Conservation (phyloP, 1,140 invertebrate species). For the Acromyrmex charruanus region DNA sequence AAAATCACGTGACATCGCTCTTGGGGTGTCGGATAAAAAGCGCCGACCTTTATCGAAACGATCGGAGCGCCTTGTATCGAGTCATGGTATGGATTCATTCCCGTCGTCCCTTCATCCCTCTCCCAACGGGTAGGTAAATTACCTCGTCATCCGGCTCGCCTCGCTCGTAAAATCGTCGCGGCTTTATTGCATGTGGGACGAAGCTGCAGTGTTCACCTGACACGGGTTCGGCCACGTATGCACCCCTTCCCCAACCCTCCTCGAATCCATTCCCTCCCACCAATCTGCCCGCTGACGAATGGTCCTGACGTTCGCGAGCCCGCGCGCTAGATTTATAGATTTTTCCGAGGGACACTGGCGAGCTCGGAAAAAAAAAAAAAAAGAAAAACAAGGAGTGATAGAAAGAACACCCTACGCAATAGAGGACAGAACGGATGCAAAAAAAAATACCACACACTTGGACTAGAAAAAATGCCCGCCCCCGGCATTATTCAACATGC, state of each 20-base stretch:
- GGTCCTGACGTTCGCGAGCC: constrained; percentile 72
- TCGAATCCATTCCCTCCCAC: constrained; percentile 56
- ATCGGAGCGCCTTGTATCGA: constrained; percentile 60
- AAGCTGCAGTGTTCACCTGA: constrained; percentile 58
- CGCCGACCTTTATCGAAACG: constrained; percentile 48
- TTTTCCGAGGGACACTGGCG: constrained; percentile 65
- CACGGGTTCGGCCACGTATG: constrained; percentile 39
- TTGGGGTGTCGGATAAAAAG: constrained; percentile 41
- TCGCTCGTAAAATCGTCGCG: constrained; percentile 74
- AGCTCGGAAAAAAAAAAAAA: constrained; percentile 1
- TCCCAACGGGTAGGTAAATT: constrained; percentile 64
- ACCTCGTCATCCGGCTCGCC: constrained; percentile 68
- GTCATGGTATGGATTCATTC: constrained; percentile 58
- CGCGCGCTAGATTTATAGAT: constrained; percentile 73
- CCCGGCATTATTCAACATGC: constrained; percentile 35
- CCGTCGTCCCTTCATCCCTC: constrained; percentile 55
- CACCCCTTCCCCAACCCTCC: constrained; percentile 7
- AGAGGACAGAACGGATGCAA: neutral
- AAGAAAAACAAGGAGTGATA: constrained; percentile 48
- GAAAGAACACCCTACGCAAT: constrained; percentile 53
- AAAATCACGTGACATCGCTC: constrained; percentile 28
- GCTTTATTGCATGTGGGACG: constrained; percentile 69
- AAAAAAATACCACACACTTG: constrained; percentile 48
- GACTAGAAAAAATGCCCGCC: constrained; percentile 52
- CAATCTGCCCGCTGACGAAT: constrained; percentile 75